These are phyloP conservation scores for Eclectus roratus DNA, from an alignment of 2,113 vertebrate genomes.

Conservation along the genomic window DNA sequence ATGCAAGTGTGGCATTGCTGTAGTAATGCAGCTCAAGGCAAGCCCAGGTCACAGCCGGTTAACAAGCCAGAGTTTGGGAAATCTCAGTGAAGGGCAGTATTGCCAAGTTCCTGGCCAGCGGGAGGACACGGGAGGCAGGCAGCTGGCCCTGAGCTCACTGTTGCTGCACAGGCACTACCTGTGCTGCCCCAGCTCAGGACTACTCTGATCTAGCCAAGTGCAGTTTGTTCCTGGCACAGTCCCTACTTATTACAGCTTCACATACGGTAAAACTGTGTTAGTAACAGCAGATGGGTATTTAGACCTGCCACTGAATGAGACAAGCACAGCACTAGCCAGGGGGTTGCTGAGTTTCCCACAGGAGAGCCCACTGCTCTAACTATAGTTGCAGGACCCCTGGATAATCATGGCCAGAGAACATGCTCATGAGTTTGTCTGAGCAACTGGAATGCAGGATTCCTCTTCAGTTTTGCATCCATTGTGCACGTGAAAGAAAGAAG, in stretches of 20 bases:
- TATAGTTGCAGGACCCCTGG: not conserved
- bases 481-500: not conserved
- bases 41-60: not conserved
- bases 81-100: not conserved
- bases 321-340: not conserved
- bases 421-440: not conserved
- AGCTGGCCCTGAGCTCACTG: accelerated
- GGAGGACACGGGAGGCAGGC: accelerated
- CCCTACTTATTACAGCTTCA: not conserved
- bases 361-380: not conserved
- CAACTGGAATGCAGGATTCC: not conserved
- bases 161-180: accelerated
- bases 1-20: not conserved
- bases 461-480: not conserved
- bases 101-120: not conserved
- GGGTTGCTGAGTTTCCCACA: not conserved
- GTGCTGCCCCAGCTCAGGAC: not conserved
- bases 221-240: not conserved
- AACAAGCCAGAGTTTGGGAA: not conserved
- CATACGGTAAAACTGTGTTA: not conserved
- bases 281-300: not conserved
- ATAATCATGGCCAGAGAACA: not conserved
- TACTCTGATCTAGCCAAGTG: accelerated
- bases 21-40: not conserved
- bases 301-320: not conserved